Conservation (phyloP, 2,797 vertebrate species). For the Falco concolor region DNA sequence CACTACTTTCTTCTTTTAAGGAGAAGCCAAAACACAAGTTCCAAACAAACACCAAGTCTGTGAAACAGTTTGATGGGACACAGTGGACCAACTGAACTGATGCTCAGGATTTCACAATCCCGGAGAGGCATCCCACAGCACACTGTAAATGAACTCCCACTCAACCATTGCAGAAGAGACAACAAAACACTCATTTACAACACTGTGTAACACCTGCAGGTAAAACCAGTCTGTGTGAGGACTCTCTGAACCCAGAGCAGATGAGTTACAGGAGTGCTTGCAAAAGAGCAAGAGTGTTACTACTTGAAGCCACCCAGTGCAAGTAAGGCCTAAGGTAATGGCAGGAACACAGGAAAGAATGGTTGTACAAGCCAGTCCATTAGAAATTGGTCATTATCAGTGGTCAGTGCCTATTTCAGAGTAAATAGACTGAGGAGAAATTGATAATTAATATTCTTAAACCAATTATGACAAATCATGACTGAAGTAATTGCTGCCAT, state of each 20-base stretch:
- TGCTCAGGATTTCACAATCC: neutral
- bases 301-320: neutral
- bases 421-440: constrained; percentile 44
- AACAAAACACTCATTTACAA: neutral
- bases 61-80: neutral
- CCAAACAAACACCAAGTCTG: neutral
- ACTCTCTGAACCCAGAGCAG: neutral
- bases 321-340: neutral
- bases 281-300: neutral
- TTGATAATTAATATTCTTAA: constrained; percentile 47
- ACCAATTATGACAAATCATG: constrained; percentile 44
- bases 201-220: neutral
- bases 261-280: neutral
- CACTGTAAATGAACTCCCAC: neutral
- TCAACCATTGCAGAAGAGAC: neutral
- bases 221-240: constrained; percentile 39
- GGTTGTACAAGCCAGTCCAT: constrained; percentile 1
- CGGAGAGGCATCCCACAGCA: neutral
- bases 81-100: neutral
- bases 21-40: neutral
- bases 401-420: constrained; percentile 1
- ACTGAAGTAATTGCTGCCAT: constrained; percentile 12
- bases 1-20: neutral
- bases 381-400: constrained; percentile 3
- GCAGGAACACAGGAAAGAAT: neutral